Conservation (phyloP, 2,797 vertebrate species). For the Diplodus sargus region DNA sequence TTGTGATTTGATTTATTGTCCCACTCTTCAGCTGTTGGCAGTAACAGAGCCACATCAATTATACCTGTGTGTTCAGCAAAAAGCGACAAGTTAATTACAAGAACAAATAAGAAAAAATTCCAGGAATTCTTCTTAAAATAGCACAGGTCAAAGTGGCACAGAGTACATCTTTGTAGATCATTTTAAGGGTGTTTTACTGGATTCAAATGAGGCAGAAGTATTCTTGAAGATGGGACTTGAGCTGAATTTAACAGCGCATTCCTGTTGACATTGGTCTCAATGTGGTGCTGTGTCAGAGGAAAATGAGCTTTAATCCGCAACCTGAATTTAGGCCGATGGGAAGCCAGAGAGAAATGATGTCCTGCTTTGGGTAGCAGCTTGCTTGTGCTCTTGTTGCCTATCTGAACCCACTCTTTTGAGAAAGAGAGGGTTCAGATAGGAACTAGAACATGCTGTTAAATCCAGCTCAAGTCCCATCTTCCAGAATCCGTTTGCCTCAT, state of each 20-base stretch:
- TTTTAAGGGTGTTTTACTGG: neutral
- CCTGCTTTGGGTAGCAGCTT: neutral
- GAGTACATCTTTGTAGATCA: neutral
- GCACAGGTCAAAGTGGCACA: neutral
- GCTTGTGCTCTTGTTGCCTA: neutral
- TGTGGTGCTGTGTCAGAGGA: neutral
- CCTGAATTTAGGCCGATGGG: neutral
- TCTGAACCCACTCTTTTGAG: neutral
- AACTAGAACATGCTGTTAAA: neutral
- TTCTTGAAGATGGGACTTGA: neutral
- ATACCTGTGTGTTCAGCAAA: constrained; percentile 53
- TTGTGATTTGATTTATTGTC: constrained; percentile 68
- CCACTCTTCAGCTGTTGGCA: constrained; percentile 58
- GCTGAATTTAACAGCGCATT: neutral
- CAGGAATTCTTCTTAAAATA: constrained; percentile 23
- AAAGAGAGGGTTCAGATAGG: too few species aligned
- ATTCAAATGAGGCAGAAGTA: neutral
- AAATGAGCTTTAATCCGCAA: neutral
- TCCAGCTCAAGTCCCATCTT: neutral
- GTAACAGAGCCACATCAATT: constrained; percentile 58
- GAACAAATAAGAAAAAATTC: constrained; percentile 47
- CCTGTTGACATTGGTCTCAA: neutral
- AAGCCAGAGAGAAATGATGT: neutral
- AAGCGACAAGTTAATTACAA: constrained; percentile 66
- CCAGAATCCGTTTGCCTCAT: neutral